A percentile compares a stretch with the other conserved stretches of the same genome.
Evolutionary conservation across 2,113 vertebrate genomes (phyloP).

Genomic region (Madoqua kirkii): DNA sequence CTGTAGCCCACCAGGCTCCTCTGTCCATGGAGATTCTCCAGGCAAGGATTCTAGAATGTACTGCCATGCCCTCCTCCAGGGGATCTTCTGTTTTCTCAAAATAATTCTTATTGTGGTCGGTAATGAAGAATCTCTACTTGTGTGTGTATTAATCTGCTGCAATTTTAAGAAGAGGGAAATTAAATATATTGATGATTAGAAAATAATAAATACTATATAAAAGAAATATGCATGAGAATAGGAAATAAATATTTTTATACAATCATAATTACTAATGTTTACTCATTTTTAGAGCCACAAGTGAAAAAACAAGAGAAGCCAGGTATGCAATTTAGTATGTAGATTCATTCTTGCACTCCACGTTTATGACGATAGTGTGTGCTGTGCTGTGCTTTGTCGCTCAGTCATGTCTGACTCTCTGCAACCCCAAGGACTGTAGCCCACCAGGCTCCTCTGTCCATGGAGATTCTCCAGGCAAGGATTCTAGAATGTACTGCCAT

Average conservation of each 20-base stretch:
- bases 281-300: slow-evolving; percentile 49
- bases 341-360: background rate
- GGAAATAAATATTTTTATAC: background rate
- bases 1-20: background rate
- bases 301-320: slow-evolving; percentile 56
- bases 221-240: background rate
- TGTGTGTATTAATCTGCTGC: background rate
- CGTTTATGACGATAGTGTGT: background rate
- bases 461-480: background rate
- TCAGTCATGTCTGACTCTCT: background rate
- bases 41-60: background rate
- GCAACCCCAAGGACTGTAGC: background rate
- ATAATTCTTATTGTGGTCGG: background rate
- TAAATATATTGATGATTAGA: background rate
- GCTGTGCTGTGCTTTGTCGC: background rate
- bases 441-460: background rate
- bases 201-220: background rate
- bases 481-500: background rate
- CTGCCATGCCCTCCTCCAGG: background rate
- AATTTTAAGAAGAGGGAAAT: background rate
- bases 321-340: slow-evolving; percentile 24
- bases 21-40: background rate
- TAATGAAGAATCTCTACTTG: background rate
- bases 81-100: slow-evolving; percentile 14
- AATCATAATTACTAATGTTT: background rate